A percentile compares a stretch with the other conserved stretches of the same genome.
Conservation (phyloP, 1,140 invertebrate genomes). For the Teleogryllus occipitalis region DNA sequence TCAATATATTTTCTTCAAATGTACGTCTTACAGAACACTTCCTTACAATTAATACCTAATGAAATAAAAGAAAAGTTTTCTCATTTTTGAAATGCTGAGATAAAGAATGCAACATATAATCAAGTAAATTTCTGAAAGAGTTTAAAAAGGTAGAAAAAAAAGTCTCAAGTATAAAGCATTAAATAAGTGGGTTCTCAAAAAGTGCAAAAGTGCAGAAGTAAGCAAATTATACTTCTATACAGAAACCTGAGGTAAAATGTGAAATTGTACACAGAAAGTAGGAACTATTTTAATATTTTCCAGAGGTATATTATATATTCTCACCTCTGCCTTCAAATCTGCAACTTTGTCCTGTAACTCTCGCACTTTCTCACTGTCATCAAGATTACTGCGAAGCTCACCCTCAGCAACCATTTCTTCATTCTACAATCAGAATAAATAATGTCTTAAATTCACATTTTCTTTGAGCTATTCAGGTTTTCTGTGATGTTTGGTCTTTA, state of each 20-base stretch:
- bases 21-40: no score
- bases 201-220: not conserved
- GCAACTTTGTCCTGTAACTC: constrained; percentile 85
- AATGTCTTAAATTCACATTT: not conserved
- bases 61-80: no score
- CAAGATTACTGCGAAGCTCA: constrained; percentile 69
- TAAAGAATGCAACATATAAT: not conserved
- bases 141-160: not conserved
- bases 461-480: not conserved
- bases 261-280: not conserved
- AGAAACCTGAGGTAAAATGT: not conserved
- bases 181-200: not conserved
- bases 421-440: constrained; percentile 52
- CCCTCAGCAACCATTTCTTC: constrained; percentile 86
- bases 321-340: constrained; percentile 85
- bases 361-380: constrained; percentile 73
- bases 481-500: no score
- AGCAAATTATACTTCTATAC: not conserved
- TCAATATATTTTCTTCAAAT: no score
- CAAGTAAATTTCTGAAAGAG: not conserved
- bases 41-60: no score
- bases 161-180: not conserved
- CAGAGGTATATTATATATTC: constrained; percentile 22
- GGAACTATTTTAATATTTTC: not conserved
- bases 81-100: no score